phyloP scores from a whole-genome alignment of 1,140 invertebrate species.

The Varroa destructor region DNA sequence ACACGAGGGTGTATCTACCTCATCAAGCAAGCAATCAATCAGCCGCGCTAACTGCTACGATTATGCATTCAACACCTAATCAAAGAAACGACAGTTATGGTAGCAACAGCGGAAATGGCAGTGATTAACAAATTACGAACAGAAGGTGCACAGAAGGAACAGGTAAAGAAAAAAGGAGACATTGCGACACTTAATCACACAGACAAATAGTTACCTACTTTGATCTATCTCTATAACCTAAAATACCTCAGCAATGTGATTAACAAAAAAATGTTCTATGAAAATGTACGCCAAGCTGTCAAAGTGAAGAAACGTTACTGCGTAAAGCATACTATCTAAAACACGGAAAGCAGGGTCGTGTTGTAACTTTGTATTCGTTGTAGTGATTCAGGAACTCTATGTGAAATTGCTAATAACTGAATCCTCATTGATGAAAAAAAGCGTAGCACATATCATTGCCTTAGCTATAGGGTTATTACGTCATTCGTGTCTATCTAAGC shows the following conservation, averaged over 20 bases:
- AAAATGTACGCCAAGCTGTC: not conserved
- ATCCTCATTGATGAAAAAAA: not conserved
- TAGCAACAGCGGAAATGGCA: too few relatives aligned
- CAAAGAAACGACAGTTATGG: too few relatives aligned
- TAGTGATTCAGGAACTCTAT: too few relatives aligned
- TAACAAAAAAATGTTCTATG: not conserved
- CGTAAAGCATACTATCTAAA: not conserved
- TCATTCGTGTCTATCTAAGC: not conserved
- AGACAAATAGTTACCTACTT: not conserved
- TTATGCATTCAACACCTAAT: too few relatives aligned
- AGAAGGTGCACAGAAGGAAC: too few relatives aligned
- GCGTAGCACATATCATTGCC: not conserved
- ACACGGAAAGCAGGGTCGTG: conserved; percentile 19
- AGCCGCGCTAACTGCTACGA: too few relatives aligned
- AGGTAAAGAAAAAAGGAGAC: too few relatives aligned
- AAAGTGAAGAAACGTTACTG: too few relatives aligned
- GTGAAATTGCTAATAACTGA: not conserved
- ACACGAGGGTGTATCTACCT: too few relatives aligned
- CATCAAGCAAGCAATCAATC: too few relatives aligned
- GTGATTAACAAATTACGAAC: too few relatives aligned
- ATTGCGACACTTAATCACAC: too few relatives aligned
- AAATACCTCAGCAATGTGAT: not conserved
- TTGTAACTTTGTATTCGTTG: not conserved
- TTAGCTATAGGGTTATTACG: not conserved
- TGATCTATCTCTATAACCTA: not conserved